Evolutionary conservation across 2,797 vertebrate genomes (phyloP).

Genomic region (Tamandua tetradactyla): DNA sequence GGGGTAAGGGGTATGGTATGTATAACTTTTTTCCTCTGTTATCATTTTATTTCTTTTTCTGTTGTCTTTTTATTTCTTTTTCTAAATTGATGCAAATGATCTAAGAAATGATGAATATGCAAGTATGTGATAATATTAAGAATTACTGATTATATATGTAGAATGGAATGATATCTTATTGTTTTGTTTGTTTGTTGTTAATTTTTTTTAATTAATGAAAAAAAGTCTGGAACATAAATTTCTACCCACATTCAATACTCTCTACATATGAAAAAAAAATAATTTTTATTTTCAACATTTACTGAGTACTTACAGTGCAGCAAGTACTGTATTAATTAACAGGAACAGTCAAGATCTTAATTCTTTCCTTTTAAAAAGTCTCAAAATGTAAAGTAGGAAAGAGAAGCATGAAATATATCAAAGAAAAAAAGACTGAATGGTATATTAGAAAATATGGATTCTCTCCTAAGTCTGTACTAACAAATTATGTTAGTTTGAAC

Average conservation of each 20-base stretch:
- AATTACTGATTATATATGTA: too few relatives aligned
- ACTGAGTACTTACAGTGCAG: slow-evolving; percentile 17
- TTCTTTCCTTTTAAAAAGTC: background rate
- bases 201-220: background rate
- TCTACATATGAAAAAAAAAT: background rate
- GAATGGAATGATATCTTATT: too few relatives aligned
- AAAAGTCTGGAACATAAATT: background rate
- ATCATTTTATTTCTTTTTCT: too few relatives aligned
- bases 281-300: background rate
- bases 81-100: too few relatives aligned
- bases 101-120: too few relatives aligned
- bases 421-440: slow-evolving; percentile 48
- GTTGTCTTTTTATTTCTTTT: too few relatives aligned
- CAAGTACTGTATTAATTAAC: slow-evolving; percentile 60
- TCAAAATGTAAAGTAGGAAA: background rate
- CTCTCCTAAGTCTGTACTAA: background rate
- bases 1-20: too few relatives aligned
- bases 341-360: slow-evolving; percentile 64
- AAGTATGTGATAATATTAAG: too few relatives aligned
- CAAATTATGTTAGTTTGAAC: background rate
- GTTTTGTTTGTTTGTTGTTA: too few relatives aligned
- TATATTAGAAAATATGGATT: background rate
- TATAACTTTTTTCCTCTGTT: too few relatives aligned
- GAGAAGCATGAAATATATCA: background rate
- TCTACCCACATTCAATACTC: background rate